phyloP scores from a whole-genome alignment of 2,888 invertebrate genomes.

The Platycheirus albimanus region DNA sequence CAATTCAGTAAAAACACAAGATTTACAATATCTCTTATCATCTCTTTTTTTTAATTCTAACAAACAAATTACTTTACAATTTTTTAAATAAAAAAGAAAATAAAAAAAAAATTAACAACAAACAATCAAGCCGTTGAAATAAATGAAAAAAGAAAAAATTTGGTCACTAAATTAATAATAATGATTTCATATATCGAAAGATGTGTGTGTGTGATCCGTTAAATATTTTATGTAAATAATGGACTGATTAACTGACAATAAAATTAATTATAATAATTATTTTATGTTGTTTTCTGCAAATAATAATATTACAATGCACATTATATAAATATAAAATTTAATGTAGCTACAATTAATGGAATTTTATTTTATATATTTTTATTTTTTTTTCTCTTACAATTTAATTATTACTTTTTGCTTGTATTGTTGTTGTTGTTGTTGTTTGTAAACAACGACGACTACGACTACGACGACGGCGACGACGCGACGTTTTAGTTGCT shows the following conservation, averaged over 20 bases:
- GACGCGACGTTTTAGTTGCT: slow-evolving; percentile 52
- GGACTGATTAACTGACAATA: slow-evolving; percentile 68
- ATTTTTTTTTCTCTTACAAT: slow-evolving; percentile 37
- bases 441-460: slow-evolving; percentile 47
- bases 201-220: slow-evolving; percentile 48
- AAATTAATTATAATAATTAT: slow-evolving; percentile 24
- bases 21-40: slow-evolving; percentile 55
- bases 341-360: slow-evolving; percentile 74
- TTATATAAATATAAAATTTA: slow-evolving; percentile 72
- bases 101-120: slow-evolving; percentile 33
- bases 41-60: slow-evolving; percentile 67
- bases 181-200: slow-evolving; percentile 44
- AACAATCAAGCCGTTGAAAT: slow-evolving; percentile 60
- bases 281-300: slow-evolving; percentile 54
- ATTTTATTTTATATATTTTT: slow-evolving; percentile 63
- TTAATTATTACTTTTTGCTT: slow-evolving; percentile 46
- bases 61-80: slow-evolving; percentile 67
- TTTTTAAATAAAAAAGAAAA: slow-evolving; percentile 39
- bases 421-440: slow-evolving; percentile 46
- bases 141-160: slow-evolving; percentile 49
- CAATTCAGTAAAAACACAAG: slow-evolving; percentile 10
- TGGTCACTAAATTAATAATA: slow-evolving; percentile 50
- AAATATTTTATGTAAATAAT: slow-evolving; percentile 50
- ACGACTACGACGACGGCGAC: slow-evolving; percentile 32
- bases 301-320: slow-evolving; percentile 61